phyloP scores from a whole-genome alignment of 2,888 invertebrate genomes.

The Xiphydria camelus region DNA sequence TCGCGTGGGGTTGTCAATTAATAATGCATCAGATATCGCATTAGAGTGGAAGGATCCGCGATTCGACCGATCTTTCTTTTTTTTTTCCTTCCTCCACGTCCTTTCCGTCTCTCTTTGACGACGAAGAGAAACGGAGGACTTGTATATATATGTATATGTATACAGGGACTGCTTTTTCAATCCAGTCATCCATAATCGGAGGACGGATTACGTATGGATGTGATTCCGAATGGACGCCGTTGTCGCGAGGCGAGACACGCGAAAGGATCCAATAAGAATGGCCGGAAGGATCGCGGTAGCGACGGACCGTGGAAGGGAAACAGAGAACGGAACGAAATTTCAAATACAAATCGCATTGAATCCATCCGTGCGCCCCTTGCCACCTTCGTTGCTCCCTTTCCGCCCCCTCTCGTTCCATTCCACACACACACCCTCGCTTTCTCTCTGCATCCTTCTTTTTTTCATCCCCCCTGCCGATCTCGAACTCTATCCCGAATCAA shows the following conservation, averaged over 20 bases:
- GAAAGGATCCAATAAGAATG: constrained; percentile 12
- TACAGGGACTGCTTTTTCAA: background rate
- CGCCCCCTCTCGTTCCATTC: background rate
- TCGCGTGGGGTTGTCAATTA: background rate
- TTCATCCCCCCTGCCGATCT: constrained; percentile 2
- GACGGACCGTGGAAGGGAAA: constrained; percentile 7
- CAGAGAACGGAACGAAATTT: constrained; percentile 11
- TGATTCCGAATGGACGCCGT: constrained; percentile 5
- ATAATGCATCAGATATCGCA: background rate
- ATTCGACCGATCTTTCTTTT: background rate
- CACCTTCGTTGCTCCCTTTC: too few species aligned
- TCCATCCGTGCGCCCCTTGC: constrained; percentile 5
- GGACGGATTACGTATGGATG: background rate
- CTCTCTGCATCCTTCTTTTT: background rate
- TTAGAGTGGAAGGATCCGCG: too few species aligned
- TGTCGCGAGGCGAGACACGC: constrained; percentile 8
- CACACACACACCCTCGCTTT: background rate
- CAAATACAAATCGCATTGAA: constrained; percentile 19
- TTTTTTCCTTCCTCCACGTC: background rate
- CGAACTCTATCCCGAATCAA: constrained; percentile 8
- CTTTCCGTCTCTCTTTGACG: background rate
- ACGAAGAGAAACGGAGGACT: background rate
- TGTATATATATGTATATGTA: too few species aligned
- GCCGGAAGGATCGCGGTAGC: constrained; percentile 12
- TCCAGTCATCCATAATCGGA: background rate